Percentiles rank a stretch among this genome's conserved stretches.
Evolutionary conservation across 2,113 vertebrate species (phyloP).

Genomic region (Benitochromis conjunctus): DNA sequence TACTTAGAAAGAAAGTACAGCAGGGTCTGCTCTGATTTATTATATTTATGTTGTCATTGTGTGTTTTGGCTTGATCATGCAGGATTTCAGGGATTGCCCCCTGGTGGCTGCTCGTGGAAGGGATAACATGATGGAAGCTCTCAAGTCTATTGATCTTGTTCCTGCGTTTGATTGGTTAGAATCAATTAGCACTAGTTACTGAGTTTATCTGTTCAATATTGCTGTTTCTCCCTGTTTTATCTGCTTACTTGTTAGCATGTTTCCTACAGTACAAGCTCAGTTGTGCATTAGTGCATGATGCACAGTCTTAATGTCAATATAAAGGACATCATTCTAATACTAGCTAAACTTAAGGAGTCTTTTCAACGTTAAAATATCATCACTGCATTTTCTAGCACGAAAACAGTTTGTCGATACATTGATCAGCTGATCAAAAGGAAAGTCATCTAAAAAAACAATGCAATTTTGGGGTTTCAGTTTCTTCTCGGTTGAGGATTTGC

Average conservation of each 20-base stretch:
- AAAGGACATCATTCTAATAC: neutral
- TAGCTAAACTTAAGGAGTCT: neutral
- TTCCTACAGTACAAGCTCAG: neutral
- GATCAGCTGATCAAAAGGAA: neutral
- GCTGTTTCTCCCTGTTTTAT: neutral
- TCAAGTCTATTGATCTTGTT: neutral
- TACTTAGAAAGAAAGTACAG: neutral
- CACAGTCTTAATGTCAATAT: neutral
- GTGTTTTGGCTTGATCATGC: neutral
- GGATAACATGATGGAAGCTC: neutral
- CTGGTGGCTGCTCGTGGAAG: conserved; percentile 36
- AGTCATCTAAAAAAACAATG: neutral
- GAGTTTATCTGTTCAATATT: conserved; percentile 12
- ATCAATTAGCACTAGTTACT: conserved; percentile 6
- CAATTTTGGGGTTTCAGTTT: neutral
- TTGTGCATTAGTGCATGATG: neutral
- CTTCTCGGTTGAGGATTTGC: neutral
- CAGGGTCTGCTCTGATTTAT: neutral
- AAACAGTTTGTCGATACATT: neutral
- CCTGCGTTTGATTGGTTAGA: conserved; percentile 5
- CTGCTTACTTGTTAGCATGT: neutral
- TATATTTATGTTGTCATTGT: neutral
- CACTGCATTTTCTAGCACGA: neutral
- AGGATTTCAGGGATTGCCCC: conserved; percentile 18
- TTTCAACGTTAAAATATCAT: neutral